Evolutionary conservation across 2,888 invertebrate species (phyloP).

Genomic region (Harpalus rufipes): DNA sequence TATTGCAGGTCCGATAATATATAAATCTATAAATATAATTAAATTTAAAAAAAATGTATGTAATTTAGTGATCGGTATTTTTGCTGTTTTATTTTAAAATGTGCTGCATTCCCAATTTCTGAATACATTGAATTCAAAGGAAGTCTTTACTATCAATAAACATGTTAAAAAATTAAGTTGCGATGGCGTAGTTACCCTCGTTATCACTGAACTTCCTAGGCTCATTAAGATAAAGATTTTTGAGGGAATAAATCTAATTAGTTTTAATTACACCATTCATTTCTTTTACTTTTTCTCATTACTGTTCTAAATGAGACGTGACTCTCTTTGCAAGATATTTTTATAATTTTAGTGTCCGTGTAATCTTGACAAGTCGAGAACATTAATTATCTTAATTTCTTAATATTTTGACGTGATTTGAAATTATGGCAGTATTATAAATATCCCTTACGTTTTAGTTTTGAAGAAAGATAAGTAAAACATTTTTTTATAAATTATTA

Average conservation of each 20-base stretch:
- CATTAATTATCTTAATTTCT: conserved; percentile 32
- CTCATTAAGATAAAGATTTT: conserved; percentile 39
- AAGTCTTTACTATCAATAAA: neutral
- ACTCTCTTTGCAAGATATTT: conserved; percentile 6
- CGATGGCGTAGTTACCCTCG: neutral
- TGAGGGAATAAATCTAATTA: conserved; percentile 52
- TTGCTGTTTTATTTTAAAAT: too few species aligned
- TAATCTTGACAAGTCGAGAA: conserved; percentile 9
- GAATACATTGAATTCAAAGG: neutral
- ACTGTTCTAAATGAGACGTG: conserved; percentile 39
- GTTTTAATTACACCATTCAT: conserved; percentile 52
- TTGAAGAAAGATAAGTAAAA: neutral
- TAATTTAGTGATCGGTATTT: too few species aligned
- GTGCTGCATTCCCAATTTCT: too few species aligned
- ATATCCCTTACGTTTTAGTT: neutral
- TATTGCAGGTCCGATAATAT: too few species aligned
- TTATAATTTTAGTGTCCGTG: conserved; percentile 24
- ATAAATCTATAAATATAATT: too few species aligned
- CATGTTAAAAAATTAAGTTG: neutral
- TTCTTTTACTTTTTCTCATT: conserved; percentile 55
- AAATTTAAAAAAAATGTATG: too few species aligned
- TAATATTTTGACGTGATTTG: conserved; percentile 20
- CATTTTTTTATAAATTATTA: too few species aligned
- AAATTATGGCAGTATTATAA: neutral
- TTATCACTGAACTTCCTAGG: neutral